These are phyloP conservation scores for Caretta caretta DNA, from an alignment of 2,113 vertebrate species.

Conservation along the genomic window DNA sequence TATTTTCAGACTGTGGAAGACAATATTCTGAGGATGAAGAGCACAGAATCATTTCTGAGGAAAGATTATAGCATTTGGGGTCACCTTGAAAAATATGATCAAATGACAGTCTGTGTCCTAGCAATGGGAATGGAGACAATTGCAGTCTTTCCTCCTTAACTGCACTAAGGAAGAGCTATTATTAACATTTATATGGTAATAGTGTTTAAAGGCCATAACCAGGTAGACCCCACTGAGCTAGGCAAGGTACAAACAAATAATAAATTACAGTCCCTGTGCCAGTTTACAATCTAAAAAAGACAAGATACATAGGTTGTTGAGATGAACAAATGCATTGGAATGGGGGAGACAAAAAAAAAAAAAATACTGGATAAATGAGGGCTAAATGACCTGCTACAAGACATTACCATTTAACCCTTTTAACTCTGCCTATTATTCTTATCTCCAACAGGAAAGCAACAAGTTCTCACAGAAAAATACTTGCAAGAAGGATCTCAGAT, in stretches of 20 bases:
- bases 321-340: background rate
- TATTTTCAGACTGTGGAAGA: background rate
- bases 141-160: background rate
- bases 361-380: background rate
- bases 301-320: background rate
- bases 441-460: background rate
- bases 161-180: background rate
- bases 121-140: background rate
- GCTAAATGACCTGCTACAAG: background rate
- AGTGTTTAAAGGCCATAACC: background rate
- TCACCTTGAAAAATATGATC: background rate
- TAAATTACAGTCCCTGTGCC: background rate
- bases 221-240: background rate
- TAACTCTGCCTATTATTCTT: background rate
- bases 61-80: background rate
- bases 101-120: background rate
- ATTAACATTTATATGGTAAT: background rate
- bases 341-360: background rate
- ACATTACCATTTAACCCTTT: background rate
- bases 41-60: background rate
- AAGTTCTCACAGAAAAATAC: background rate
- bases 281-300: background rate
- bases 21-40: background rate
- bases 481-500: background rate
- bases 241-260: background rate